These are phyloP conservation scores for Furcifer pardalis DNA, from an alignment of 2,797 vertebrate species.

Conservation along the genomic window DNA sequence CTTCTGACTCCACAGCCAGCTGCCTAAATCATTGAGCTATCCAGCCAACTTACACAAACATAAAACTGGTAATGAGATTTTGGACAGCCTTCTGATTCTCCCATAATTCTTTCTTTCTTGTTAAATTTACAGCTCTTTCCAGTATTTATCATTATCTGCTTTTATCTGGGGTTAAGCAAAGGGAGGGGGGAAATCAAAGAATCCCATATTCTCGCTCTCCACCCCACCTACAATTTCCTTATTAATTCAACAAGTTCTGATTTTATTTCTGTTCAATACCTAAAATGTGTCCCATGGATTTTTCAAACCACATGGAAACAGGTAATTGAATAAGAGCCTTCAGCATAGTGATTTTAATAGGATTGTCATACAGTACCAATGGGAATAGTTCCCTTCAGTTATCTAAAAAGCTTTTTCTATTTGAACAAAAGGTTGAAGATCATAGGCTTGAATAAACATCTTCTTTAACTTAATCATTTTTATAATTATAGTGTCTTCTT, in stretches of 20 bases:
- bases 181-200: not conserved
- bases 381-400: slow-evolving; percentile 25
- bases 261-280: accelerated
- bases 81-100: not conserved
- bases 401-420: slow-evolving; percentile 1
- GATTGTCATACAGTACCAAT: not conserved
- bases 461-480: slow-evolving; percentile 16
- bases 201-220: not conserved
- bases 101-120: not conserved
- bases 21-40: no score
- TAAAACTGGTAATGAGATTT: no score
- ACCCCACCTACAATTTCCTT: no score
- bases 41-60: no score
- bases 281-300: not conserved
- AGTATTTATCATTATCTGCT: not conserved
- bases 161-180: not conserved
- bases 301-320: slow-evolving; percentile 6
- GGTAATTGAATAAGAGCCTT: not conserved
- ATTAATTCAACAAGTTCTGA: not conserved
- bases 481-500: not conserved
- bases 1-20: no score
- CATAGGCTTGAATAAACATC: not conserved
- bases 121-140: not conserved
- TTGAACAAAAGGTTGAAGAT: slow-evolving; percentile 35
- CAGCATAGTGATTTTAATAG: slow-evolving; percentile 8